Evolutionary conservation across 2,888 invertebrate species (phyloP), one percentile per base, ranked within the genome.

Genomic region (Drosophila seclusa): DNA sequence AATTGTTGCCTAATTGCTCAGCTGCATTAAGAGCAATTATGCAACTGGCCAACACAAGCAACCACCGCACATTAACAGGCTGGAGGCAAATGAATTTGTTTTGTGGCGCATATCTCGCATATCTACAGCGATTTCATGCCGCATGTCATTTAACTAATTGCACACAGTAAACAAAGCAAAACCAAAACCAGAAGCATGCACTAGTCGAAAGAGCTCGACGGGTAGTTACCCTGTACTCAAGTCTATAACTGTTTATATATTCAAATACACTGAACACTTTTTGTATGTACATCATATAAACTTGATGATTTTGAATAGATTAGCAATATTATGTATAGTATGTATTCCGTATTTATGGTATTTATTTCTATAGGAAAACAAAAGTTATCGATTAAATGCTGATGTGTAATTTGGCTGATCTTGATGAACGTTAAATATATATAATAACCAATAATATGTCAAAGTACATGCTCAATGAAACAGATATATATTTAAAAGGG

Each of bases 21-120:
- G 84, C 64, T 85, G 90, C 90, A 85, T 90, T 89, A 67, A 54
- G 42, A 81, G 73, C 89, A 80, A 89, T 85, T 90, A 85, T 90
- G 84, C 73, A 73, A 68, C 70, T 55, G 75, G 69, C 68, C 60
- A 54, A 42, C 57, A 18, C 57, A 18, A 45, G 18, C 38, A 38
- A 38, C 45, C 45, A 4, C 13, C n/a, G 55, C 18, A 40, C 48
- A 80, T 79, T 60, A 63, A 29, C 55, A 24, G 54, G 36, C 55
- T 13, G 45, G n/a, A n/a, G 45, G 29, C 29, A 65, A 76, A 70
- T 82, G 78, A 78, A 81, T 57, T 55, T 55, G 45, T 68, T 61
- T 62, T 73, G 82, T 82, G 78, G 13, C 29, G 64, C 55, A 34
- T 78, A 78, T 78, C 78, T 64, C 21, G 6, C 61, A 40, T 58